A percentile compares a stretch with the other conserved stretches of the same genome.
These are phyloP conservation scores for Catalaphyllia jardinei DNA, from an alignment of 64 coral and sea anemone species.

Conservation along the genomic window DNA sequence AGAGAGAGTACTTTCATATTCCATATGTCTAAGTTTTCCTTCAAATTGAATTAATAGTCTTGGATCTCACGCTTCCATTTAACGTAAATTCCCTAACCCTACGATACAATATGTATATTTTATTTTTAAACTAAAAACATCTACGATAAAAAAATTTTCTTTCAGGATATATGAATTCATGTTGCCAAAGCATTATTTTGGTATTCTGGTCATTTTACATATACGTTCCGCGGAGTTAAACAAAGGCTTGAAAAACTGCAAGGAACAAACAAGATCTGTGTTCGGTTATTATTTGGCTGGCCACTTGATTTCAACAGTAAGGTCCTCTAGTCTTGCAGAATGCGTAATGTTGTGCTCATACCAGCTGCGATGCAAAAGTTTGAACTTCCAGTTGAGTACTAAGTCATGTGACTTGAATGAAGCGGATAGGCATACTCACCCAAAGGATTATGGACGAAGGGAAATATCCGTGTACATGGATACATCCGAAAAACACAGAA, in stretches of 20 bases:
- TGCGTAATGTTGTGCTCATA: neutral
- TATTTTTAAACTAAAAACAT: too few relatives aligned
- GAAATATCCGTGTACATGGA: slow-evolving; percentile 8
- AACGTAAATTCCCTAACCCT: too few relatives aligned
- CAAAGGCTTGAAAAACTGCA: neutral
- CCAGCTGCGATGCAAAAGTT: neutral
- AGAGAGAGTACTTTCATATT: too few relatives aligned
- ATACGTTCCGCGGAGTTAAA: neutral
- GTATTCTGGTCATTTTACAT: neutral
- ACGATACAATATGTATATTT: too few relatives aligned
- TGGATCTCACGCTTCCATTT: too few relatives aligned
- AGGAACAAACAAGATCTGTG: neutral
- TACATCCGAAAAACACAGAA: neutral
- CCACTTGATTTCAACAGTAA: neutral
- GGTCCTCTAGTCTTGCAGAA: neutral
- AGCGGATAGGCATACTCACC: neutral
- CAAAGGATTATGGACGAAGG: neutral
- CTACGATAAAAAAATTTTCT: neutral
- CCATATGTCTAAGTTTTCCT: too few relatives aligned
- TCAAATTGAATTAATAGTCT: too few relatives aligned
- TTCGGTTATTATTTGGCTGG: neutral
- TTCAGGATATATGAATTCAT: neutral
- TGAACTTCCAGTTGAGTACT: neutral
- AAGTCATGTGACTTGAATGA: slow-evolving; percentile 19
- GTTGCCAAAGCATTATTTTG: neutral